phyloP scores from a whole-genome alignment of 2,113 vertebrate species.

The Myotis yumanensis region DNA sequence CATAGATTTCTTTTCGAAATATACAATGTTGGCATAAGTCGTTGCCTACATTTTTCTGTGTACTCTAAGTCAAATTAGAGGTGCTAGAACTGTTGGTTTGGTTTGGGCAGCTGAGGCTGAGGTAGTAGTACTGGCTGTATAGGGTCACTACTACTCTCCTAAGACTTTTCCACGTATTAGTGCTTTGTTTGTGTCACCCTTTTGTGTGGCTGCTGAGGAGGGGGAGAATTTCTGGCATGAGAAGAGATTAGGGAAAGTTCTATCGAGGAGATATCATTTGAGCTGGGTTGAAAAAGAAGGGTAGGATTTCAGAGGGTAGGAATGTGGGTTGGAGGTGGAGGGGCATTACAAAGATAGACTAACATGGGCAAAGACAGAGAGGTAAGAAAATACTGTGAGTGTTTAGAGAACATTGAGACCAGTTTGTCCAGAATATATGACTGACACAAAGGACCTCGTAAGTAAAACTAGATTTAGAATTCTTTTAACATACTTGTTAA shows the following conservation, averaged over 20 bases:
- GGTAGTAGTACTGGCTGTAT: background rate
- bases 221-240: background rate
- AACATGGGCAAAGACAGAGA: background rate
- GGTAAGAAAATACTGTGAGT: background rate
- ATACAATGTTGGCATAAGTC: background rate
- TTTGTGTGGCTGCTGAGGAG: background rate
- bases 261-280: background rate
- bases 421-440: background rate
- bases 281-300: constrained; percentile 22
- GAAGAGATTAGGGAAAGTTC: background rate
- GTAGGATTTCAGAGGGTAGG: constrained; percentile 21
- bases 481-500: background rate
- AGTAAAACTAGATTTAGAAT: constrained; percentile 25
- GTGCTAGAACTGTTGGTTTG: background rate
- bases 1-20: background rate
- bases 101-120: background rate
- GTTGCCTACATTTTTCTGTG: background rate
- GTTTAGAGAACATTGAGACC: background rate
- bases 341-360: background rate
- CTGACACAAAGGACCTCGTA: background rate
- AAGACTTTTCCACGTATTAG: background rate
- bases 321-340: background rate
- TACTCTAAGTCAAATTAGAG: constrained; percentile 3
- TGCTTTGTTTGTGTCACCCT: background rate
- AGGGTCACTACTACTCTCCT: background rate